A percentile compares a stretch with the other conserved stretches of the same genome.
Evolutionary conservation across 2,797 vertebrate genomes (phyloP).

Genomic region (Hydrolagus colliei): DNA sequence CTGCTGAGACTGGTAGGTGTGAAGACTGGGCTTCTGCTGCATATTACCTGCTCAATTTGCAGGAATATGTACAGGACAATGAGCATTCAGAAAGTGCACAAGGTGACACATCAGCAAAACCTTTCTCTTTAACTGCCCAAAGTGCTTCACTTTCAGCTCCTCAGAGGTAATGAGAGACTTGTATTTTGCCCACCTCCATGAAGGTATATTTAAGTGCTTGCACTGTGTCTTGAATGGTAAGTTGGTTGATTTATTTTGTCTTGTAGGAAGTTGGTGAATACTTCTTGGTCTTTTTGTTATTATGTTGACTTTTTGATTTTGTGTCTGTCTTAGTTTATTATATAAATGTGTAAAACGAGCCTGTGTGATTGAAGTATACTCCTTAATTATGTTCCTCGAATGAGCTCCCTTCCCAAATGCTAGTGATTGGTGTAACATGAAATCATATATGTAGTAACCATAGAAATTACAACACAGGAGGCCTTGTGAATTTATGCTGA

Average conservation of each 20-base stretch:
- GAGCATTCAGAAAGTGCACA: constrained; percentile 38
- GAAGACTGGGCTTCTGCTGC: constrained; percentile 51
- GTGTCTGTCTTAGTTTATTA: too few species aligned
- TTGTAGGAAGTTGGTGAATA: background rate
- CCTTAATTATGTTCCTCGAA: too few species aligned
- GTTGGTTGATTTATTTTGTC: constrained; percentile 21
- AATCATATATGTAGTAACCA: too few species aligned
- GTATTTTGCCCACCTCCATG: constrained; percentile 35
- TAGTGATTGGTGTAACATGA: too few species aligned
- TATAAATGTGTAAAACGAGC: too few species aligned
- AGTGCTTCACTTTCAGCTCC: constrained; percentile 40
- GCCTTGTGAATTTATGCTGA: too few species aligned
- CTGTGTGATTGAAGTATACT: too few species aligned
- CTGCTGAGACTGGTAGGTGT: constrained; percentile 33
- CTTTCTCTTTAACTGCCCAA: constrained; percentile 33
- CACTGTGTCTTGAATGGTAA: constrained; percentile 48
- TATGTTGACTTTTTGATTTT: background rate
- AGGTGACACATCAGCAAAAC: constrained; percentile 36
- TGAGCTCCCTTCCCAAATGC: too few species aligned
- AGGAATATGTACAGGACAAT: constrained; percentile 39
- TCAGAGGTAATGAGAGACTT: constrained; percentile 41
- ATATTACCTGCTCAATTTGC: constrained; percentile 42
- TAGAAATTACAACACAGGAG: too few species aligned
- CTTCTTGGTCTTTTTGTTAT: background rate
- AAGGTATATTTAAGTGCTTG: constrained; percentile 39